Evolutionary conservation across 2,888 invertebrate species (phyloP), one percentile per base, ranked within the genome.

Genomic region (Scaptodrosophila latifasciaeformis): DNA sequence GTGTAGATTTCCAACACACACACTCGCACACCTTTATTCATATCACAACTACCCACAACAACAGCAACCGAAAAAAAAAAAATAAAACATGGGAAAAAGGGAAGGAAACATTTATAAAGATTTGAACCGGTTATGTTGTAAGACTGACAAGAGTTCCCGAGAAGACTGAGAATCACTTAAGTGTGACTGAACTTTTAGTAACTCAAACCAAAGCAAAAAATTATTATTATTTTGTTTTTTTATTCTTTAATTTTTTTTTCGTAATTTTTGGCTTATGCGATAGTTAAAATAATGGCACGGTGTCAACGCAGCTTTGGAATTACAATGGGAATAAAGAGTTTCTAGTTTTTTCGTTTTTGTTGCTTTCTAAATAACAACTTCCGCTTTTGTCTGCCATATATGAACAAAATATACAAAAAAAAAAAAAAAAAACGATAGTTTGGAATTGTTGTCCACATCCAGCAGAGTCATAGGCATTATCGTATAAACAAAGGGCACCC

Each of bases 51-150:
- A 52, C 72, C 69, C 68, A 74, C 59, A 46, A 54, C 50, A 45
- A 50, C 55, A 63, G 59, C 59, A 65, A 58, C 76, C 76, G 63
- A 72, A 72, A 72, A 69, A 29, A 56, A 52, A 48, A 15, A 68
- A 37, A 54, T 54, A 66, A 43, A 63, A 62, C 5, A n/a, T 65
- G 55, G 62, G 59, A 63, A 60, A 48, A 65, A 67, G 54, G 65
- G 35, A 67, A 54, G 65, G 35, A 51, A 59, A 24, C 24, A 24
- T 7, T 24, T 24, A 24, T 24, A 17, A 37, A 37, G 13, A n/a
- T 65, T 61, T 60, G 61, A 70, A 72, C 72, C 76, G 72, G 72
- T 72, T 72, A 46, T 76, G 70, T 70, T 67, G 71, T 67, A 72
- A 72, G 76, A 72, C 54, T 67, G 76, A 59, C 70, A 70, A 66